Base-by-base conservation (phyloP, 2,797 vertebrate genomes). In the Gambelia wislizenii region DNA sequence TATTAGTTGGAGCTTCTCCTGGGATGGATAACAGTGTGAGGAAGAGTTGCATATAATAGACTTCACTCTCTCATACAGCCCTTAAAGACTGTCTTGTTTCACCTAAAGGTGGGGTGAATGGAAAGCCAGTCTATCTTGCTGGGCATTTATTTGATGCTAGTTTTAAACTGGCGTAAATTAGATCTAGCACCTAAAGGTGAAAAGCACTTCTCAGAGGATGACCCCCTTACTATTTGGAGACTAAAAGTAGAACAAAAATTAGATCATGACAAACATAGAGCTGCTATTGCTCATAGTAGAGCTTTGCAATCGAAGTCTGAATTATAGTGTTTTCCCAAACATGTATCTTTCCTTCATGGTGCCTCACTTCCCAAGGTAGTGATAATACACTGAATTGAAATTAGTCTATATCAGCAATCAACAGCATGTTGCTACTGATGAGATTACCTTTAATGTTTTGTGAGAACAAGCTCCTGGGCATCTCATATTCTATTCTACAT, bases 401-500 rank as follows among this genome's bases (percentile, higher is more conserved):
- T 85, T 64, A 85, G 84, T 59, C 14, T 25, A 85, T 39, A 86
- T 67, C 56, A 49, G 49, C 74, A 44, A 86, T 64, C 20, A 64
- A 22, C 42, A 67, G 22, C 33, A 49, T n/a, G 18, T 77, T 47
- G 22, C 20, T 6, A 25, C 56, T 14, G 42, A 86, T 77, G 42
- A 77, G 33, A 77, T 76, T 76, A 85, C 27, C 27, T 76, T 47
- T 30, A 20, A 36, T 2, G 9, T 75, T 59, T 86, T 25, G 90
- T 8, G 72, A 33, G 44, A 81, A 20, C 16, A 83, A 88, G 54
- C 25, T 56, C 85, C 27, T 54, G 44, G 3, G 1, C 87, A 49
- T 83, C 89, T 89, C 67, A 89, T 88, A 84, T 76, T 47, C 42
- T 27, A 92, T 91, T 89, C 86, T 42, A 83, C 54, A 39, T 81